Evolutionary conservation across 2,888 invertebrate genomes (phyloP), one percentile per base, ranked within the genome.

Genomic region (Polylopha cassiicola): DNA sequence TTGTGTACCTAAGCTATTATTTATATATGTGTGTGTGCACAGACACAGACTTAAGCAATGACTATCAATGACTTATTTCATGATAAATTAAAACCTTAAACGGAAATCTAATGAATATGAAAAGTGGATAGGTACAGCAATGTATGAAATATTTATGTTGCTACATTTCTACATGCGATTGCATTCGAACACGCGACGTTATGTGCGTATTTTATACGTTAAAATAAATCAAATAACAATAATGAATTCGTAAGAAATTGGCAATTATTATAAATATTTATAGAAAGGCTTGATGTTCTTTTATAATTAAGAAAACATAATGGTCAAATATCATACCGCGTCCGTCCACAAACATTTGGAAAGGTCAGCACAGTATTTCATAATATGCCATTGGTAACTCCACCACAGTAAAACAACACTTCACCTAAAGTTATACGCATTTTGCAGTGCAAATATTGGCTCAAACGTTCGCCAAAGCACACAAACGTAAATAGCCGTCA

Each of bases 331-430:
- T 11, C 15, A 21, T 26, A 31, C 82, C 82, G 74, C 77, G 67
- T 50, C 82, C 82, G 76, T 82, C 82, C 65, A 82, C 63, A 71
- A 78, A 80, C 82, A 82, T 81, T 73, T 66, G 73, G 56, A 61
- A 54, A 57, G 59, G 55, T 61, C 49, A 55, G 50, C 57, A 59
- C 61, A 65, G 70, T 69, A 75, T 58, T 77, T 74, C 68, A 73
- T 73, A 55, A 62, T 64, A 59, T 56, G 55, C 61, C 61, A 58
- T 65, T 63, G 52, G 60, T 67, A 58, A 64, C 62, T 62, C 64
- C 75, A 66, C 69, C 58, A 52, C 74, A 72, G 67, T 60, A 58
- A 48, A 58, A 59, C 62, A 70, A 52, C 77, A 80, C 76, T 65
- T 61, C 73, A 77, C 74, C 51, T 61, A 52, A 54, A 56, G 56